These are phyloP conservation scores for Upupa epops DNA, from an alignment of 2,113 vertebrate genomes.

Conservation along the genomic window DNA sequence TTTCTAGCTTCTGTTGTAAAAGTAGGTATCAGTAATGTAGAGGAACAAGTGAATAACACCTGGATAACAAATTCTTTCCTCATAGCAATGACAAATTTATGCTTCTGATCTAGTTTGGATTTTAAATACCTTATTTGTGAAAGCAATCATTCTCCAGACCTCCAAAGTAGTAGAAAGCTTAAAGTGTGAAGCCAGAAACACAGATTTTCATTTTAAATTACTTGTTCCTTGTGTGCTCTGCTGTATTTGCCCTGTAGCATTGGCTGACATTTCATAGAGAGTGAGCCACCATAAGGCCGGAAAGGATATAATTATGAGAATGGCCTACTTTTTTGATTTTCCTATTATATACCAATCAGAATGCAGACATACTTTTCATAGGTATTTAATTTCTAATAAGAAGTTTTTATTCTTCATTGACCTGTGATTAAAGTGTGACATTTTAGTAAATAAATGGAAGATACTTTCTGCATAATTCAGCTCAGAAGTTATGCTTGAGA, in stretches of 20 bases:
- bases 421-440: slow-evolving; percentile 70
- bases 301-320: slow-evolving; percentile 72
- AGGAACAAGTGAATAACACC: neutral
- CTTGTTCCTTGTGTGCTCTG: slow-evolving; percentile 28
- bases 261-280: slow-evolving; percentile 78
- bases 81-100: neutral
- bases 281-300: slow-evolving; percentile 43
- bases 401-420: slow-evolving; percentile 73
- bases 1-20: neutral
- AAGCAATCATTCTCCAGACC: slow-evolving; percentile 19
- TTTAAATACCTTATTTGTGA: slow-evolving; percentile 41
- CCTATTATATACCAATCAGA: slow-evolving; percentile 46
- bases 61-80: slow-evolving; percentile 3
- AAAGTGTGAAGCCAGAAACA: neutral
- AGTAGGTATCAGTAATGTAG: neutral
- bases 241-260: slow-evolving; percentile 67
- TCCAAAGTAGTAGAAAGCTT: slow-evolving; percentile 12
- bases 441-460: slow-evolving; percentile 72
- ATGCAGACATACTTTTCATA: slow-evolving; percentile 57
- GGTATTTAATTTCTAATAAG: slow-evolving; percentile 68
- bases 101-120: neutral
- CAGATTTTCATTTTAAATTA: slow-evolving; percentile 72
- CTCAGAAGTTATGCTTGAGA: slow-evolving; percentile 42
- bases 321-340: slow-evolving; percentile 69
- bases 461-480: slow-evolving; percentile 52